phyloP scores from a whole-genome alignment of 2,113 vertebrate genomes.

The Nanorana parkeri region DNA sequence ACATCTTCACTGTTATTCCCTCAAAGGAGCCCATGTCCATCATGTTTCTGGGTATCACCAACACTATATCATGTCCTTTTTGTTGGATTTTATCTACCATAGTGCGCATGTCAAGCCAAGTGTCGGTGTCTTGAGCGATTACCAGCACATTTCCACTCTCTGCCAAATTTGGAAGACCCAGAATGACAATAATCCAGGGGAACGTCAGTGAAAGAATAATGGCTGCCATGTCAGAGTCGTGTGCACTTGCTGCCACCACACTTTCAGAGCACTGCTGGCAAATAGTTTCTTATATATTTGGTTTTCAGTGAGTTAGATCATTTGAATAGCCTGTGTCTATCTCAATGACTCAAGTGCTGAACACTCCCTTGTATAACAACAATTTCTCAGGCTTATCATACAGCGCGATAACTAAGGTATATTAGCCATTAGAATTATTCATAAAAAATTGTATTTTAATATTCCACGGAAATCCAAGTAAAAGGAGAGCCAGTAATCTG shows the following conservation, averaged over 20 bases:
- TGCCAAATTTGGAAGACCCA: slow-evolving; percentile 46
- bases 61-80: slow-evolving; percentile 77
- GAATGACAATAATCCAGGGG: slow-evolving; percentile 42
- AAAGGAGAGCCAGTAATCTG: no score
- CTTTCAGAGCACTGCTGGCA: neutral
- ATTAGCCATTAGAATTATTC: neutral
- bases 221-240: slow-evolving; percentile 58
- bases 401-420: neutral
- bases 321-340: neutral
- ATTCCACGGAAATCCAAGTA: no score
- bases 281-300: neutral
- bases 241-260: slow-evolving; percentile 59
- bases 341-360: slow-evolving; percentile 8
- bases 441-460: neutral
- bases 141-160: slow-evolving; percentile 77
- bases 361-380: slow-evolving; percentile 36
- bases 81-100: slow-evolving; percentile 75
- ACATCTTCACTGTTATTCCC: slow-evolving; percentile 65
- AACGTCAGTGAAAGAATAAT: neutral
- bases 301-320: neutral
- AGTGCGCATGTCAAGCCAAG: slow-evolving; percentile 84
- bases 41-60: slow-evolving; percentile 76
- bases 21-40: slow-evolving; percentile 61
- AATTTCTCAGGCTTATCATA: neutral
- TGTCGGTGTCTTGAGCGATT: slow-evolving; percentile 81